phyloP scores from a whole-genome alignment of 2,113 vertebrate species.

The Peromyscus leucopus region DNA sequence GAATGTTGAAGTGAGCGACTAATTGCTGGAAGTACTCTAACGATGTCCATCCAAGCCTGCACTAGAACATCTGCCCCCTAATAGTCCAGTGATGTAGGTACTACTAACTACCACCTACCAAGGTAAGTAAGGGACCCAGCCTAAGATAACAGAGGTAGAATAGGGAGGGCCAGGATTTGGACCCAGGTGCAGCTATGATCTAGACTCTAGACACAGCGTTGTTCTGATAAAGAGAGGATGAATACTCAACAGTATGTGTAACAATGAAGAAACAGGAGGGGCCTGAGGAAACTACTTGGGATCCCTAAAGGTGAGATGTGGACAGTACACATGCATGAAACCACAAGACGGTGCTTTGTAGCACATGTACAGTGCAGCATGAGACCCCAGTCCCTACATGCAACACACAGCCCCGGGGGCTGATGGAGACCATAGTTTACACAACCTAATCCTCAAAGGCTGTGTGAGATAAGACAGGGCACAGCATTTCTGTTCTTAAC shows the following conservation, averaged over 20 bases:
- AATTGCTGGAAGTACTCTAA: neutral
- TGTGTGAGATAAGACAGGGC: neutral
- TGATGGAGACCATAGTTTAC: neutral
- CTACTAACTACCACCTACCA: neutral
- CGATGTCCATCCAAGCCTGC: neutral
- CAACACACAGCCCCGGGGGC: neutral
- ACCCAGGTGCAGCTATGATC: neutral
- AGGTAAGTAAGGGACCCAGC: neutral
- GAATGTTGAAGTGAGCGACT: neutral
- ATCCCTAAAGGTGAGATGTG: neutral
- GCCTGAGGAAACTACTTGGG: neutral
- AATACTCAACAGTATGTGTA: too few species aligned
- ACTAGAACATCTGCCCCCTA: neutral
- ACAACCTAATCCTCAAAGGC: neutral
- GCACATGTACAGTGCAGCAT: neutral
- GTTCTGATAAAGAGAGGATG: neutral
- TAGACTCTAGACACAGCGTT: neutral
- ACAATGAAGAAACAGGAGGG: neutral
- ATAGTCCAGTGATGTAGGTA: neutral
- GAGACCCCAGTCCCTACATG: neutral
- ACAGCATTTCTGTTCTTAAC: neutral
- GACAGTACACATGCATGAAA: rapidly evolving
- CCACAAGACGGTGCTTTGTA: neutral
- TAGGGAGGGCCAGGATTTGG: neutral
- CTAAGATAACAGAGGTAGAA: neutral